Conservation (phyloP, 2,113 vertebrate genomes). For the Trichechus manatus region DNA sequence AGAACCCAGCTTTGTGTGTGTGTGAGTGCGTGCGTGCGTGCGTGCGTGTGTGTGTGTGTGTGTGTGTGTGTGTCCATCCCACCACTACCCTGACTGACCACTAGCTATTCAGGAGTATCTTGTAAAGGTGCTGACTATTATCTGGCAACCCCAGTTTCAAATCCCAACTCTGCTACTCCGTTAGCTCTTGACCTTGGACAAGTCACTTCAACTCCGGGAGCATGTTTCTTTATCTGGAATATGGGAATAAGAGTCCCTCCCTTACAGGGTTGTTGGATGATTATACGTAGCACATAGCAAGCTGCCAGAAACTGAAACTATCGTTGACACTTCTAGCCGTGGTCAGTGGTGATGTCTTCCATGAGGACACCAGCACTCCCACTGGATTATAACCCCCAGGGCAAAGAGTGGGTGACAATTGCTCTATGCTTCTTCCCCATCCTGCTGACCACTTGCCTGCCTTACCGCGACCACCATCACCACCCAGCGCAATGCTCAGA, state of each 20-base stretch:
- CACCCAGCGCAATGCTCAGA: not conserved
- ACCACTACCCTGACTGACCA: not conserved
- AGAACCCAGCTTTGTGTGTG: not conserved
- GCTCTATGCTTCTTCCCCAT: not conserved
- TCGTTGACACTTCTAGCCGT: accelerated
- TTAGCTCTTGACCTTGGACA: not conserved
- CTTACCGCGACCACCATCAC: too few species aligned
- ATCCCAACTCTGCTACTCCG: not conserved
- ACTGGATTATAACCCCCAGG: too few species aligned
- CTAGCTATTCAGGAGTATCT: not conserved
- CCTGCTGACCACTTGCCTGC: not conserved
- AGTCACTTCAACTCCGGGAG: not conserved
- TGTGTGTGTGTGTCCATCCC: not conserved
- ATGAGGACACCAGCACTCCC: accelerated
- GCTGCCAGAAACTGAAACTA: not conserved
- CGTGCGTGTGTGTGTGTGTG: not conserved
- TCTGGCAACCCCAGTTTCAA: not conserved
- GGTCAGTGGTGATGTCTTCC: not conserved
- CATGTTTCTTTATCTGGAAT: not conserved
- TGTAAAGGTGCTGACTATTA: not conserved
- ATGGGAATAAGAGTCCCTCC: not conserved
- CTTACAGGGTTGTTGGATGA: not conserved
- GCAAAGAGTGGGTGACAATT: not conserved
- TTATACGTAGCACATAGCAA: not conserved
- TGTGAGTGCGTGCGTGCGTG: not conserved